Conservation (phyloP, 2,888 invertebrate genomes). For the Melipona beecheii region DNA sequence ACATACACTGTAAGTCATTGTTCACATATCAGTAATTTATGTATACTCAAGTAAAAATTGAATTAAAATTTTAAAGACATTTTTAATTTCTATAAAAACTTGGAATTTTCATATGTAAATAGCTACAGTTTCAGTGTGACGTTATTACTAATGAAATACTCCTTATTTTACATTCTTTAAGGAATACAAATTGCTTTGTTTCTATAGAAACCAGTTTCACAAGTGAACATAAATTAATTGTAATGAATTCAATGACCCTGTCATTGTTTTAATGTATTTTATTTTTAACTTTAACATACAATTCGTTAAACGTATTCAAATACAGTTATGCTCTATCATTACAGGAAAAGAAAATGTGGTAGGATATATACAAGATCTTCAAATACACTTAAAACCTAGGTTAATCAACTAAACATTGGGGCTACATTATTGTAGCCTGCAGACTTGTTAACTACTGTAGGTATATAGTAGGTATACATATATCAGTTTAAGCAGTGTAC, state of each 20-base stretch:
- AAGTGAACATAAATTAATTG: constrained; percentile 49
- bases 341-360: constrained; percentile 54
- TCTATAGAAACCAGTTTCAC: constrained; percentile 54
- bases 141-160: constrained; percentile 16
- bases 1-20: not conserved
- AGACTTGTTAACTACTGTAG: constrained; percentile 83
- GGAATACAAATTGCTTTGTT: constrained; percentile 33
- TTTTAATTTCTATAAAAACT: constrained; percentile 1
- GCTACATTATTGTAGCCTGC: constrained; percentile 72
- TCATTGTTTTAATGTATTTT: constrained; percentile 56
- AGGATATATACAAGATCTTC: constrained; percentile 68
- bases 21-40: not conserved
- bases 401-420: constrained; percentile 76
- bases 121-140: constrained; percentile 20
- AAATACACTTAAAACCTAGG: constrained; percentile 78
- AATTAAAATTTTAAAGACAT: not conserved
- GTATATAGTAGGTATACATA: constrained; percentile 69
- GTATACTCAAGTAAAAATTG: not conserved
- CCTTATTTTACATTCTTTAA: constrained; percentile 25
- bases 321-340: constrained; percentile 52
- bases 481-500: constrained; percentile 79
- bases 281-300: constrained; percentile 46
- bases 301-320: constrained; percentile 50
- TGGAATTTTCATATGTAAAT: constrained; percentile 44
- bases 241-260: constrained; percentile 43